A percentile compares a stretch with the other conserved stretches of the same genome.
Evolutionary conservation across 2,888 invertebrate species (phyloP).

Genomic region (Polia nebulosa): DNA sequence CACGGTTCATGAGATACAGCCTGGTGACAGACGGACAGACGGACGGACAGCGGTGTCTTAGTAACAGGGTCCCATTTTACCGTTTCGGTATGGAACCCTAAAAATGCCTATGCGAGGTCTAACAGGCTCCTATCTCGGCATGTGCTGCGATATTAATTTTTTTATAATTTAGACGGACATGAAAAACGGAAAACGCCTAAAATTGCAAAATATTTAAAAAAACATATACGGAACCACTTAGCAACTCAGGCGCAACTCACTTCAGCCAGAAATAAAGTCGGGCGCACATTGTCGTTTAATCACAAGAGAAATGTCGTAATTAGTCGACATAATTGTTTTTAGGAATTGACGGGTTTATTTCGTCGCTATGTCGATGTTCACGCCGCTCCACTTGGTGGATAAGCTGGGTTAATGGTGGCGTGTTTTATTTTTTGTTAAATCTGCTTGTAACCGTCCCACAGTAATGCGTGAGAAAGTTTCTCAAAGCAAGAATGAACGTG

Average conservation of each 20-base stretch:
- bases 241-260: neutral
- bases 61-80: too few relatives aligned
- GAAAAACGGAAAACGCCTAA: too few relatives aligned
- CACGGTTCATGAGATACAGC: too few relatives aligned
- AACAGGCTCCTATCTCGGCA: too few relatives aligned
- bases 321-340: constrained; percentile 63
- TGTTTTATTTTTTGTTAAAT: constrained; percentile 31
- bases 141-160: too few relatives aligned
- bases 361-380: constrained; percentile 55
- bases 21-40: too few relatives aligned
- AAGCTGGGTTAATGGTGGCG: constrained; percentile 53
- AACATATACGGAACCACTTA: constrained; percentile 2
- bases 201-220: too few relatives aligned
- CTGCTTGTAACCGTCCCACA: constrained; percentile 1
- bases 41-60: too few relatives aligned
- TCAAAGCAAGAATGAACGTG: neutral
- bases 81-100: too few relatives aligned
- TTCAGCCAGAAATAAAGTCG: constrained; percentile 41
- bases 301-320: constrained; percentile 57
- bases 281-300: constrained; percentile 54
- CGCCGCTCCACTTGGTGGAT: constrained; percentile 49
- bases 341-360: constrained; percentile 64
- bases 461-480: neutral
- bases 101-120: too few relatives aligned
- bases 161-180: too few relatives aligned